Conservation (phyloP, 1,140 invertebrate genomes). For the Macrotrachela quadricornifera region DNA sequence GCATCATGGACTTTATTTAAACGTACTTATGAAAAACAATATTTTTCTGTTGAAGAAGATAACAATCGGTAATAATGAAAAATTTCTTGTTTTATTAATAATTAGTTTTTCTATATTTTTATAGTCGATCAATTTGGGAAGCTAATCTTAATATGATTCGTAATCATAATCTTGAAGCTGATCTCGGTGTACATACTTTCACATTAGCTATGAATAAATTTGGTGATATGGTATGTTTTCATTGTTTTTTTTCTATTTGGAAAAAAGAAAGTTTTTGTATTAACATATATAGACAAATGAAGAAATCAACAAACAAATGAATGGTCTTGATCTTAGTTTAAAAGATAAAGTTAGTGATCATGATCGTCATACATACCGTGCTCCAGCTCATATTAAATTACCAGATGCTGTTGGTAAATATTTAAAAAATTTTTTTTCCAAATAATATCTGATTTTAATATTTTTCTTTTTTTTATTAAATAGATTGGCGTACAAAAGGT, state of each 20-base stretch:
- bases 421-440: too few species aligned
- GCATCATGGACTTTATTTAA: too few species aligned
- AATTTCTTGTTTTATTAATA: too few species aligned
- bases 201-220: slow-evolving; percentile 7
- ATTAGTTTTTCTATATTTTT: too few species aligned
- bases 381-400: background rate
- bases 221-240: slow-evolving; percentile 1
- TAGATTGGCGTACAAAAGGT: slow-evolving; percentile 57
- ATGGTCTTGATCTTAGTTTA: slow-evolving; percentile 2
- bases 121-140: slow-evolving; percentile 7
- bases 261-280: too few species aligned
- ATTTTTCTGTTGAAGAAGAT: too few species aligned
- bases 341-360: background rate
- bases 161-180: slow-evolving; percentile 4
- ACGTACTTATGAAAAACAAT: too few species aligned
- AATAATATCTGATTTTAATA: too few species aligned
- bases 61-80: too few species aligned
- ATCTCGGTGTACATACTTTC: background rate
- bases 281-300: background rate
- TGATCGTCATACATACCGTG: background rate
- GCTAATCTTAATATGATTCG: slow-evolving; percentile 2
- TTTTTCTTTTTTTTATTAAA: too few species aligned
- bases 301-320: slow-evolving; percentile 1
- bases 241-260: too few species aligned
- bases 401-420: background rate